phyloP scores from a whole-genome alignment of 92 coral and sea anemone genomes.

The Zoanthus gigantus region DNA sequence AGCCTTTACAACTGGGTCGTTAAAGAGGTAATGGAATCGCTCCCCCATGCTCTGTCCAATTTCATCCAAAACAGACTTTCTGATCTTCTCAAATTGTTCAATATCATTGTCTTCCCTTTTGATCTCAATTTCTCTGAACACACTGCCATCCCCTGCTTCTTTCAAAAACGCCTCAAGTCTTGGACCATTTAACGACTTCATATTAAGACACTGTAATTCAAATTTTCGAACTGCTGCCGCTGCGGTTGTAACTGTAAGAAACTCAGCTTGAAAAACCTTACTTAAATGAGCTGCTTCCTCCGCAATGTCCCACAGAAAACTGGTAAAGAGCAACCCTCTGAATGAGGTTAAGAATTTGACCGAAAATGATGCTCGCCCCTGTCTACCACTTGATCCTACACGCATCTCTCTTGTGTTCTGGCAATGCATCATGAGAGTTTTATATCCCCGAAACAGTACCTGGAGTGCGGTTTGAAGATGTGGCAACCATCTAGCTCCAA shows the following conservation, averaged over 20 bases:
- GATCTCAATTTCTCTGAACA: slow-evolving; percentile 48
- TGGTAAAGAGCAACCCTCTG: too few species aligned
- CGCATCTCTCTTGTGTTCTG: too few species aligned
- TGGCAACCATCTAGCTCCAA: too few species aligned
- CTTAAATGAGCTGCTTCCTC: slow-evolving; percentile 32
- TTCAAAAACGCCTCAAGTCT: slow-evolving; percentile 28
- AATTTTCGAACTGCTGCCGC: slow-evolving; percentile 43
- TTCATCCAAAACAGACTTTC: slow-evolving; percentile 44
- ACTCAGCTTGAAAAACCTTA: slow-evolving; percentile 49
- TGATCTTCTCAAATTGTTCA: slow-evolving; percentile 48
- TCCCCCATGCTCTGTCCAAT: slow-evolving; percentile 50
- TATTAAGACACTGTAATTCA: slow-evolving; percentile 34
- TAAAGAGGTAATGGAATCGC: slow-evolving; percentile 48
- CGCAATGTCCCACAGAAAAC: too few species aligned
- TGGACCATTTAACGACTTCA: slow-evolving; percentile 28
- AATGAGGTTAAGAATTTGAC: too few species aligned
- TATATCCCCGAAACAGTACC: too few species aligned
- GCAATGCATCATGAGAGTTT: too few species aligned
- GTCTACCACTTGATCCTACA: too few species aligned
- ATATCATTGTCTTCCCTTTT: slow-evolving; percentile 44
- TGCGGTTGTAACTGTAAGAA: slow-evolving; percentile 55
- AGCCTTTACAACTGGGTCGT: slow-evolving; percentile 48
- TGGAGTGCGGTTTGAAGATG: too few species aligned
- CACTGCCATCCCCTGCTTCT: slow-evolving; percentile 38
- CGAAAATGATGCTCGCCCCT: too few species aligned